A percentile compares a stretch with the other conserved stretches of the same genome.
phyloP scores from a whole-genome alignment of 2,888 invertebrate genomes.

The Ephialtes manifestator region DNA sequence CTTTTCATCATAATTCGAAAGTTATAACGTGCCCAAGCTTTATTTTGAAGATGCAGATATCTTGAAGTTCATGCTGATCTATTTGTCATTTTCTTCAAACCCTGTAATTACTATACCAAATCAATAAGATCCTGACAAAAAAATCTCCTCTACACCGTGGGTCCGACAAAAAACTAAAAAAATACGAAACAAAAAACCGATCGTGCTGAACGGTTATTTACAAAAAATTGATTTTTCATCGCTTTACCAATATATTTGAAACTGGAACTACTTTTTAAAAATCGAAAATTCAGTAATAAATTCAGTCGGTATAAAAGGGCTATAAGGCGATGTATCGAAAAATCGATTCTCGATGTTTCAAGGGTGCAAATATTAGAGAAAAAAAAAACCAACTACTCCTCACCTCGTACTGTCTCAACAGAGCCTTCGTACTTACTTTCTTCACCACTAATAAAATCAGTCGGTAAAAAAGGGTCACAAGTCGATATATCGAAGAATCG shows the following conservation, averaged over 20 bases:
- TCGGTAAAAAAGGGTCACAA: neutral
- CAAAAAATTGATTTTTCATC: no score
- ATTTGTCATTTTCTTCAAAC: neutral
- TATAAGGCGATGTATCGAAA: neutral
- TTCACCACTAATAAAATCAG: neutral
- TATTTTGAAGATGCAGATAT: no score
- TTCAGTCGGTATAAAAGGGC: neutral
- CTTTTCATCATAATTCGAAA: no score
- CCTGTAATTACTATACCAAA: no score
- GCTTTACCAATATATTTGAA: no score
- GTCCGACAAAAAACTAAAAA: no score
- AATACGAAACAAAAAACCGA: no score
- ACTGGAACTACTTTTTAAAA: no score
- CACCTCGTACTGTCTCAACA: neutral
- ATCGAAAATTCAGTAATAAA: neutral
- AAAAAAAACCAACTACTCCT: neutral
- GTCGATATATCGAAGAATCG: neutral
- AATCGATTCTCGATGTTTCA: no score
- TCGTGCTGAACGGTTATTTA: no score
- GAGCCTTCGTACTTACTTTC: neutral
- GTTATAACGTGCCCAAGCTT: no score
- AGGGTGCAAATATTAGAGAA: neutral
- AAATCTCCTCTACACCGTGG: neutral
- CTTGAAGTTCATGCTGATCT: neutral
- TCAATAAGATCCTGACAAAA: neutral